phyloP scores from a whole-genome alignment of 2,113 vertebrate genomes.

The Camelus bactrianus region DNA sequence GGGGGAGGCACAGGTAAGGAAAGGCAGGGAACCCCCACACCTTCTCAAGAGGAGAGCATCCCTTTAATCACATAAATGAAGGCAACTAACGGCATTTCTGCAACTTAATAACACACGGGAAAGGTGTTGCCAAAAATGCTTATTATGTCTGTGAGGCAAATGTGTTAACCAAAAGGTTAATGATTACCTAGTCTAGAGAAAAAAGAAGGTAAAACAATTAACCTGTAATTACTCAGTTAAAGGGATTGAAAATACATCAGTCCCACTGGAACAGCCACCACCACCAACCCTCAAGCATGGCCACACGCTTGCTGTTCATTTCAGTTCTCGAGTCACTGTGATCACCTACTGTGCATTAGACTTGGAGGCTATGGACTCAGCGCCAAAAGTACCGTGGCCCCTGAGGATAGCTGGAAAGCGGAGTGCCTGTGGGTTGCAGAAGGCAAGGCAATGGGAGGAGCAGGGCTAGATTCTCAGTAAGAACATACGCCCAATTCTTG shows the following conservation, averaged over 20 bases:
- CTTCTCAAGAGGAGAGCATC: background rate
- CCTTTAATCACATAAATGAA: slow-evolving; percentile 7
- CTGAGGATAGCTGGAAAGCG: background rate
- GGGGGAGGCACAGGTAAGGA: background rate
- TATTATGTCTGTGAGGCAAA: background rate
- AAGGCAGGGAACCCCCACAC: background rate
- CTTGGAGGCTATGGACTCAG: background rate
- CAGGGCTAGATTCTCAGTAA: background rate
- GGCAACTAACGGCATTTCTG: background rate
- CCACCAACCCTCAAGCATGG: background rate
- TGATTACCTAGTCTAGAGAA: background rate
- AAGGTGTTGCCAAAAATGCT: background rate
- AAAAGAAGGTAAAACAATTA: slow-evolving; percentile 28
- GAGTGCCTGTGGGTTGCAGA: background rate
- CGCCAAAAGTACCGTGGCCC: background rate
- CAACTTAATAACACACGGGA: background rate
- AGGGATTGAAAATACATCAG: background rate
- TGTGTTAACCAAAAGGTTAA: slow-evolving; percentile 26
- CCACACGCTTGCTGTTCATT: background rate
- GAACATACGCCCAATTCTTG: background rate
- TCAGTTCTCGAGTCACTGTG: background rate
- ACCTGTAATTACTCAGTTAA: background rate
- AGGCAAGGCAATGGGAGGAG: background rate
- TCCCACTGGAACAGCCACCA: background rate
- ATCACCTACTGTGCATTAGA: background rate